Evolutionary conservation across 2,113 vertebrate genomes (phyloP).

Genomic region (Rhineura floridana): DNA sequence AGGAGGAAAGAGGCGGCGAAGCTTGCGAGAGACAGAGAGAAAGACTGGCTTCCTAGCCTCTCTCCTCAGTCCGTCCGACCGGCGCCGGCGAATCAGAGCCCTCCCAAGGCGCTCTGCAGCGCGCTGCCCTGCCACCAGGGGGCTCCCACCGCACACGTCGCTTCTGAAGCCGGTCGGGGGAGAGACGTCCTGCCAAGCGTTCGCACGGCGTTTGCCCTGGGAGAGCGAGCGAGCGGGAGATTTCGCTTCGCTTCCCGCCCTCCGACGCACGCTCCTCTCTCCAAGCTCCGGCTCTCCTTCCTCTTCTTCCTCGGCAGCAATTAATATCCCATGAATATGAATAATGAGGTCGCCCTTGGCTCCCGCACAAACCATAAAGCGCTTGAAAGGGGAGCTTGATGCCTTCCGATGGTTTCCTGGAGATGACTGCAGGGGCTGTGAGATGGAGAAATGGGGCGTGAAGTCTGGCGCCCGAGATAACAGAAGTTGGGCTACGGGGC

Average conservation of each 20-base stretch:
- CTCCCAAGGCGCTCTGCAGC: constrained; percentile 28
- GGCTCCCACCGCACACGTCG: constrained; percentile 26
- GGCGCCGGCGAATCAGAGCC: constrained; percentile 37
- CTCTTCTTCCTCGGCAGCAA: neutral
- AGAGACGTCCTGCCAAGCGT: neutral
- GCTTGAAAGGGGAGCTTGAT: neutral
- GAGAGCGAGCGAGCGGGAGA: neutral
- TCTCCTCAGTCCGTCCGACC: neutral
- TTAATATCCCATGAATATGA: constrained; percentile 23
- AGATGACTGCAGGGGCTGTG: constrained; percentile 1
- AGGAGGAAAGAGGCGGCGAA: constrained; percentile 51
- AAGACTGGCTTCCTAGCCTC: constrained; percentile 47
- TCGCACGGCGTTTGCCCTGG: neutral
- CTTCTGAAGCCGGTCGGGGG: too few species aligned
- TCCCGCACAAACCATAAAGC: constrained; percentile 11
- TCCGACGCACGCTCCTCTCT: too few species aligned
- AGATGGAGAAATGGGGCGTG: neutral
- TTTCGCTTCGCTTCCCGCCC: neutral
- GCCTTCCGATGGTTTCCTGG: constrained; percentile 17
- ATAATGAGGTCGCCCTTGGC: constrained; percentile 15
- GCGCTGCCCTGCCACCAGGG: constrained; percentile 59
- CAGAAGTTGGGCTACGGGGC: neutral
- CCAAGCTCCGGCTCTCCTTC: neutral
- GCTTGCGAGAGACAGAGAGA: constrained; percentile 37
- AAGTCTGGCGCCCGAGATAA: constrained; percentile 5